phyloP scores from a whole-genome alignment of 2,888 invertebrate species.

The Apamea epomidion region DNA sequence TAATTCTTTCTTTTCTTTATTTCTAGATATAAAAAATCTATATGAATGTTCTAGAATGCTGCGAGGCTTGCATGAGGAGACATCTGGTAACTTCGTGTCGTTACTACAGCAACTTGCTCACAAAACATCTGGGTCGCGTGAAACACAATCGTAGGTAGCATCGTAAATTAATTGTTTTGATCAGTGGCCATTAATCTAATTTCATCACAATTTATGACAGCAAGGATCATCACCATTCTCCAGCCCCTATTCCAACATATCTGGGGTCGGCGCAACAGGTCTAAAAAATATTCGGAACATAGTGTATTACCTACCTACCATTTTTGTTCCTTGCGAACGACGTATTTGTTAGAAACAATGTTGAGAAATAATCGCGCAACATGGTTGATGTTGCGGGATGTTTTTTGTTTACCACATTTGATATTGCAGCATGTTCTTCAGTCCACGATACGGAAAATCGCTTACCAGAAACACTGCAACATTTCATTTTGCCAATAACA shows the following conservation, averaged over 20 bases:
- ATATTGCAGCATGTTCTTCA: neutral
- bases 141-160: conserved; percentile 70
- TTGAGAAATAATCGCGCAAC: neutral
- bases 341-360: neutral
- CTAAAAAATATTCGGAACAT: neutral
- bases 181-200: neutral
- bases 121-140: conserved; percentile 74
- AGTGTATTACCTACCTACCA: neutral
- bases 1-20: neutral
- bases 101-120: conserved; percentile 77
- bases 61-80: conserved; percentile 68
- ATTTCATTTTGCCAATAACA: neutral
- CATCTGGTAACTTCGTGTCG: conserved; percentile 75
- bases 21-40: neutral
- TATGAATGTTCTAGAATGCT: conserved; percentile 29
- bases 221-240: neutral
- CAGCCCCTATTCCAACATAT: too few species aligned
- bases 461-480: neutral
- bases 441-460: neutral
- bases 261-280: too few species aligned
- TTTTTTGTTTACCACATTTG: neutral
- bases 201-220: neutral
- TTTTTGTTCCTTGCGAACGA: neutral
- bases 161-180: neutral
- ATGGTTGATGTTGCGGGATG: neutral